These are phyloP conservation scores for Nymphalis urticae DNA, from an alignment of 2,888 invertebrate genomes.

Conservation along the genomic window DNA sequence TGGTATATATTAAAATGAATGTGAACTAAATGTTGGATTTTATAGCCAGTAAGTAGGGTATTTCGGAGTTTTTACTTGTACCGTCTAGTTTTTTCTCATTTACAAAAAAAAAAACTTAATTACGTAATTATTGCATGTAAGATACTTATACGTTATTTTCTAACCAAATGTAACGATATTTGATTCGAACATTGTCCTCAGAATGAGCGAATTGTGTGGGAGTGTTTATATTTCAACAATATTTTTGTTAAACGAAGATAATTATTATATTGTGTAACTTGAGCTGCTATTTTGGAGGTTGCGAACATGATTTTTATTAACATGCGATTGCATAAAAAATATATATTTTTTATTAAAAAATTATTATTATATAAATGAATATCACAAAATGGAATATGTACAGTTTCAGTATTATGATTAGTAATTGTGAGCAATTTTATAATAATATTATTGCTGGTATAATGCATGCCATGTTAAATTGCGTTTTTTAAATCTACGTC, in stretches of 20 bases:
- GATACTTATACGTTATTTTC: background rate
- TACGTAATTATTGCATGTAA: background rate
- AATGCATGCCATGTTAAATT: constrained; percentile 11
- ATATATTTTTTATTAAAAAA: constrained; percentile 10
- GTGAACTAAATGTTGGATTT: background rate
- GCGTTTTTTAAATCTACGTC: constrained; percentile 4
- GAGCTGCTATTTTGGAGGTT: background rate
- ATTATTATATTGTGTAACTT: background rate
- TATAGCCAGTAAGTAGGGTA: constrained; percentile 1
- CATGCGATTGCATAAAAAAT: background rate
- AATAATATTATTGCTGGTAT: constrained; percentile 13
- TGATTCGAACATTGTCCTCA: background rate
- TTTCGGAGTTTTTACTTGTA: background rate
- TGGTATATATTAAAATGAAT: too few species aligned
- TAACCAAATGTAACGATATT: background rate
- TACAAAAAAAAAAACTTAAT: background rate
- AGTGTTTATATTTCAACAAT: background rate
- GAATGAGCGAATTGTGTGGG: background rate
- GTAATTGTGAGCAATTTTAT: constrained; percentile 31
- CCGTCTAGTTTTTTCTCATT: constrained; percentile 6
- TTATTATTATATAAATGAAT: constrained; percentile 10
- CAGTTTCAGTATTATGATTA: constrained; percentile 33
- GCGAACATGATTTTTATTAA: background rate
- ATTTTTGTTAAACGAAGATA: constrained; percentile 1
- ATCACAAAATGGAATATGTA: constrained; percentile 23